Evolutionary conservation across 2,797 vertebrate genomes (phyloP).

Genomic region (Etheostoma perlongum): DNA sequence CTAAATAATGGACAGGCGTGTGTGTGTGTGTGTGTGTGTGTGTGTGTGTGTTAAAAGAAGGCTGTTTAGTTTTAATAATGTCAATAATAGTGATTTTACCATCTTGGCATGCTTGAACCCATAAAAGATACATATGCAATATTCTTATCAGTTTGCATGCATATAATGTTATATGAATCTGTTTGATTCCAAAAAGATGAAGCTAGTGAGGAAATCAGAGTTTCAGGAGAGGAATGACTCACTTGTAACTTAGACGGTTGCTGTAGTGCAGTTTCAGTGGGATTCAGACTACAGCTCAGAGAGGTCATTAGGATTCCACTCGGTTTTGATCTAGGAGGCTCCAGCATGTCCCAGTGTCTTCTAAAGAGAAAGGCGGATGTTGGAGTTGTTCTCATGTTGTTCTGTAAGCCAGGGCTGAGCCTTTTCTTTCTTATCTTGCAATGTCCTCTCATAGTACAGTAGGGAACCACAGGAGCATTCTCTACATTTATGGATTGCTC

Average conservation of each 20-base stretch:
- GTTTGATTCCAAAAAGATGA: constrained; percentile 39
- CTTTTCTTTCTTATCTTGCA: constrained; percentile 23
- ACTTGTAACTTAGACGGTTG: constrained; percentile 34
- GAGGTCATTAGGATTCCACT: constrained; percentile 69
- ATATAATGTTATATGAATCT: constrained; percentile 18
- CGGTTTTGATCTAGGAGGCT: constrained; percentile 53
- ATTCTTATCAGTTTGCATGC: not conserved
- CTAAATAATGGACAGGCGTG: not conserved
- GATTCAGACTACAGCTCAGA: constrained; percentile 54
- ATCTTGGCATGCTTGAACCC: not conserved
- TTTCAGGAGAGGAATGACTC: constrained; percentile 52
- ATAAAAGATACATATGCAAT: not conserved
- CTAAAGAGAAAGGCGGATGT: constrained; percentile 50
- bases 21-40: not conserved
- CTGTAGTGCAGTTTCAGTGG: constrained; percentile 50
- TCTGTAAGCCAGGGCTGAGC: constrained; percentile 60
- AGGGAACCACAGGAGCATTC: not conserved
- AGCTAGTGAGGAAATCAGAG: constrained; percentile 24
- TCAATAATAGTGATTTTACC: not conserved
- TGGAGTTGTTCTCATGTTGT: constrained; percentile 62
- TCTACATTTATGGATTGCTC: not conserved
- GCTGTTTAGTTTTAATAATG: not conserved
- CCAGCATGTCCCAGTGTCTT: constrained; percentile 48
- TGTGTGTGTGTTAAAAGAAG: not conserved
- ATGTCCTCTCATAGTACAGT: not conserved